These are phyloP conservation scores for Nycticorax nycticorax DNA, from an alignment of 2,113 vertebrate species.

Conservation along the genomic window DNA sequence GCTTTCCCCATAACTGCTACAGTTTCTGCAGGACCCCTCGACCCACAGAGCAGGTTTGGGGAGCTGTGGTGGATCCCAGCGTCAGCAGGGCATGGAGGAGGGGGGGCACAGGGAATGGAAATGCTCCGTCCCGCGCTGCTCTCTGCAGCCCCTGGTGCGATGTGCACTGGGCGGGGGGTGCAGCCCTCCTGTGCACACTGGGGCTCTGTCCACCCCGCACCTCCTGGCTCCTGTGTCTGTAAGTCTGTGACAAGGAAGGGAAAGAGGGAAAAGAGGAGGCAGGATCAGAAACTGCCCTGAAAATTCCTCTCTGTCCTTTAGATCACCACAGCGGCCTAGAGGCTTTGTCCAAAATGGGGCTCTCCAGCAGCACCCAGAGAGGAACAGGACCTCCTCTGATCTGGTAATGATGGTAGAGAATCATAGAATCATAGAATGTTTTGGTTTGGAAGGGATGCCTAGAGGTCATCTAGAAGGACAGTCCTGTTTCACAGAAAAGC, in stretches of 20 bases:
- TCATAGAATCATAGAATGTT: no score
- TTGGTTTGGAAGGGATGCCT: no score
- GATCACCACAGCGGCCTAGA: background rate
- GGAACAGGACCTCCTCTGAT: background rate
- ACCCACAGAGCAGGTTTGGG: background rate
- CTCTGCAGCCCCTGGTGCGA: fast-evolving
- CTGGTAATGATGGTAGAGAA: no score
- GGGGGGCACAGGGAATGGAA: background rate
- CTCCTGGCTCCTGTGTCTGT: background rate
- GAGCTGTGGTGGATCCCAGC: background rate
- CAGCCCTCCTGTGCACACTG: background rate
- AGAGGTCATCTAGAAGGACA: no score
- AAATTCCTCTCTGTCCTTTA: background rate
- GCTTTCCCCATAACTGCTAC: fast-evolving
- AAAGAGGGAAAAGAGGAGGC: background rate
- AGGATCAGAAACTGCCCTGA: background rate
- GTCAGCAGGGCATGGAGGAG: background rate
- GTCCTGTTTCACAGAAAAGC: background rate
- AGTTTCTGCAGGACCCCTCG: background rate
- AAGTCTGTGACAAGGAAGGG: background rate
- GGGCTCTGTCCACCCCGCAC: fast-evolving
- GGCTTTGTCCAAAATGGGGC: background rate
- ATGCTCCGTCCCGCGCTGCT: background rate
- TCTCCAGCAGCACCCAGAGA: fast-evolving
- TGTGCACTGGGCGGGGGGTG: background rate